phyloP scores from a whole-genome alignment of 1,140 invertebrate species.

The Drosophila ironensis region DNA sequence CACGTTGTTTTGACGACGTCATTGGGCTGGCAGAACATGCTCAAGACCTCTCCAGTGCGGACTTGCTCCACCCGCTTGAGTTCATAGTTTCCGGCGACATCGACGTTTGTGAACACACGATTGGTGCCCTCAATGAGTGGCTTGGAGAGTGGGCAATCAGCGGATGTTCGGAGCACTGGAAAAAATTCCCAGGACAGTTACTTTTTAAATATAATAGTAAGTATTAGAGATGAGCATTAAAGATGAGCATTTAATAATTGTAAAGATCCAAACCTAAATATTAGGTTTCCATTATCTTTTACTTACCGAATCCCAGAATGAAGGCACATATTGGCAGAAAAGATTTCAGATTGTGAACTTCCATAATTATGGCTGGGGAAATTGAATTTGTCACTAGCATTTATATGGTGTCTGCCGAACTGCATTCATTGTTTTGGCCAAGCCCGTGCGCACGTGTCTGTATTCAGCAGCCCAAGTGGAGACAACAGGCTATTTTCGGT shows the following conservation, averaged over 20 bases:
- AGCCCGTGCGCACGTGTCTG: not conserved
- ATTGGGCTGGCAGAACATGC: slow-evolving; percentile 33
- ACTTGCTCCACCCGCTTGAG: slow-evolving; percentile 25
- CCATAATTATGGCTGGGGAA: slow-evolving; percentile 10
- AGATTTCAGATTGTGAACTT: slow-evolving; percentile 4
- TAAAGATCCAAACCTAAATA: not conserved
- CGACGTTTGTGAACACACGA: slow-evolving; percentile 20
- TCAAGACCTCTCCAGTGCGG: slow-evolving; percentile 6
- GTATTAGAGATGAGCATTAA: not conserved
- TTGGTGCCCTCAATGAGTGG: slow-evolving; percentile 35
- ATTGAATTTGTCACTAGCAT: not conserved
- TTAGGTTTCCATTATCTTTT: not conserved
- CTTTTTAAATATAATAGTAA: too few species aligned
- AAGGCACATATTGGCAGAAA: not conserved
- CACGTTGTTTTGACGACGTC: slow-evolving; percentile 27
- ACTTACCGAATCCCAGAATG: slow-evolving; percentile 25
- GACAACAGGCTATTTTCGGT: slow-evolving; percentile 8
- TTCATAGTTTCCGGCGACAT: not conserved
- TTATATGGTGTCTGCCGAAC: not conserved
- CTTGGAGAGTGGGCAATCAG: slow-evolving; percentile 25
- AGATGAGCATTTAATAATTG: not conserved
- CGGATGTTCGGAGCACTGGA: slow-evolving; percentile 24
- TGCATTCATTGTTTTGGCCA: slow-evolving; percentile 7
- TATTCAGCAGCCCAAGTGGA: not conserved
- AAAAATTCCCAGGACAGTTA: not conserved